Percentiles rank a stretch among this genome's conserved stretches.
Evolutionary conservation across 2,888 invertebrate genomes (phyloP).

Genomic region (Chloromyia formosa): DNA sequence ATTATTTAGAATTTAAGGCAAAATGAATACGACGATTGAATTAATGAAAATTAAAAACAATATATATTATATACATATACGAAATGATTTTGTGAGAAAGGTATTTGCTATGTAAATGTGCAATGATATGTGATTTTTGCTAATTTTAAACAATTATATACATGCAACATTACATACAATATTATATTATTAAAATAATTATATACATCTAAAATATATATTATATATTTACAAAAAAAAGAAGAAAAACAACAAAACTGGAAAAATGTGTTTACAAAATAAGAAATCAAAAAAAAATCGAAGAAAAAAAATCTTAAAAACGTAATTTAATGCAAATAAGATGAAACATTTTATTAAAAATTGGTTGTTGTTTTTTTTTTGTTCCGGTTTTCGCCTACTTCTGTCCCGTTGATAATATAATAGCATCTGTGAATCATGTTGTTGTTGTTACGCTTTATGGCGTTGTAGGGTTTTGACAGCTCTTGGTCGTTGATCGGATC

Average conservation of each 20-base stretch:
- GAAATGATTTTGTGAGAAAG: conserved; percentile 24
- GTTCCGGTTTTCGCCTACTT: no score
- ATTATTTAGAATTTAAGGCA: not conserved
- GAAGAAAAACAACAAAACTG: not conserved
- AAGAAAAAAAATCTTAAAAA: conserved; percentile 24
- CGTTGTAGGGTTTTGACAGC: no score
- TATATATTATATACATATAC: conserved; percentile 9
- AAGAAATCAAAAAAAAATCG: conserved; percentile 16
- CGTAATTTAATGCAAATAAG: conserved; percentile 25
- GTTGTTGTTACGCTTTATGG: no score
- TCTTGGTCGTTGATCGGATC: no score
- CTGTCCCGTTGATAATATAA: no score
- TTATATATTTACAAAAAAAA: conserved; percentile 36
- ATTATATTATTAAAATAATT: conserved; percentile 25
- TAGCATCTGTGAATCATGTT: no score
- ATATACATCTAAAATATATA: conserved; percentile 40
- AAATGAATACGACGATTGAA: conserved; percentile 18
- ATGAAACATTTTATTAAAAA: conserved; percentile 37
- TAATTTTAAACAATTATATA: conserved; percentile 45
- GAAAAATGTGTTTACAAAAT: not conserved
- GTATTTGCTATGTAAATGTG: conserved; percentile 48
- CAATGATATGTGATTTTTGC: conserved; percentile 51
- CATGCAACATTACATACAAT: conserved; percentile 40
- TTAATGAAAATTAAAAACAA: not conserved
- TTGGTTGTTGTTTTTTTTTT: not conserved